A percentile compares a stretch with the other conserved stretches of the same genome.
Conservation (phyloP, 2,888 invertebrate species). For the Thysanoteuthis rhombus region DNA sequence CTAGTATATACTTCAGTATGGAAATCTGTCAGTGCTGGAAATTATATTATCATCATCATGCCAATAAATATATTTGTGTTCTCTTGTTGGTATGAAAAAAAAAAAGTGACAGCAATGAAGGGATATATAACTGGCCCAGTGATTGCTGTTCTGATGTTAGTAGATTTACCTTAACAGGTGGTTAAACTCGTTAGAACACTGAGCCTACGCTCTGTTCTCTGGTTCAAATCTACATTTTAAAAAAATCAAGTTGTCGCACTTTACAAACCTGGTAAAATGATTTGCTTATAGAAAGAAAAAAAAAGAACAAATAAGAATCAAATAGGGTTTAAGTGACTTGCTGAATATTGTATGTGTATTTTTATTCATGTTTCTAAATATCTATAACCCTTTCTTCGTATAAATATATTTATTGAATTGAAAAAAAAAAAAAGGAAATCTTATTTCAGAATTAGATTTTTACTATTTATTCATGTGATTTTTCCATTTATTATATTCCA, state of each 20-base stretch:
- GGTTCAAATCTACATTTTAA: neutral
- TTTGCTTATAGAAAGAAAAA: neutral
- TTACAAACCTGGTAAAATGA: neutral
- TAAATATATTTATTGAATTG: neutral
- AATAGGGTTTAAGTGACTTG: neutral
- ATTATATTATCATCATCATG: neutral
- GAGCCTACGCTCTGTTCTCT: neutral
- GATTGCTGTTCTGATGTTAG: neutral
- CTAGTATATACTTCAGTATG: neutral
- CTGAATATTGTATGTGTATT: neutral
- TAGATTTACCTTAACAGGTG: neutral
- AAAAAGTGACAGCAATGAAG: neutral
- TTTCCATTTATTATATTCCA: neutral
- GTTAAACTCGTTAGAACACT: neutral
- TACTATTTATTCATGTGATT: neutral
- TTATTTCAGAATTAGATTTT: neutral
- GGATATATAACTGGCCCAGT: neutral
- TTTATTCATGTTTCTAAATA: neutral
- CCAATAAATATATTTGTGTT: neutral
- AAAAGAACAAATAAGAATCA: neutral
- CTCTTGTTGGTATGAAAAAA: neutral
- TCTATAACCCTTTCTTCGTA: neutral
- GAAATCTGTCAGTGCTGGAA: neutral
- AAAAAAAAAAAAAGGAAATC: neutral
- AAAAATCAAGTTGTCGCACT: neutral